Conservation (phyloP, 2,888 invertebrate genomes). For the Cryptops parisi region DNA sequence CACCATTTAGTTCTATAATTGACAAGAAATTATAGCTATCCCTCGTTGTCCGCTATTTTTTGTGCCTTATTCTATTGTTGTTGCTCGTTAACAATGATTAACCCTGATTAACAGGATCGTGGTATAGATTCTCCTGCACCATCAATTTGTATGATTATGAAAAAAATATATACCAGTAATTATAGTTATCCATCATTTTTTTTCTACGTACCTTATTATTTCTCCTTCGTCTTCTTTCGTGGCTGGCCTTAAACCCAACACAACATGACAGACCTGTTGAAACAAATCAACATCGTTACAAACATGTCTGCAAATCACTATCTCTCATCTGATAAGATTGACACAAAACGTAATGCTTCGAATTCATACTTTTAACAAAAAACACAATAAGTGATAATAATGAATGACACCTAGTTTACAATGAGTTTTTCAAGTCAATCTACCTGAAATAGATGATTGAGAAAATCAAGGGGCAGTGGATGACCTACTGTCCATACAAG, state of each 20-base stretch:
- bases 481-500: constrained; percentile 71
- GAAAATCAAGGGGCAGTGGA: constrained; percentile 33
- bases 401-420: neutral
- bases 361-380: neutral
- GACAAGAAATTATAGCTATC: no score
- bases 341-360: neutral
- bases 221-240: constrained; percentile 67
- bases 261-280: constrained; percentile 63
- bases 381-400: neutral
- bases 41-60: no score
- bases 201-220: constrained; percentile 43
- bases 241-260: constrained; percentile 65
- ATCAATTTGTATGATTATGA: no score
- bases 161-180: no score
- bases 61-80: no score
- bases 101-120: no score
- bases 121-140: no score
- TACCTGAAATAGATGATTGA: constrained; percentile 35
- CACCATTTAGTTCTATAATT: no score
- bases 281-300: neutral
- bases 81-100: no score
- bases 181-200: no score
- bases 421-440: no score
- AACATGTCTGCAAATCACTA: neutral
- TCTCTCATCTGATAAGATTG: neutral